A percentile compares a stretch with the other conserved stretches of the same genome.
Conservation (phyloP, 2,888 invertebrate genomes). For the Isotomurus palustris region DNA sequence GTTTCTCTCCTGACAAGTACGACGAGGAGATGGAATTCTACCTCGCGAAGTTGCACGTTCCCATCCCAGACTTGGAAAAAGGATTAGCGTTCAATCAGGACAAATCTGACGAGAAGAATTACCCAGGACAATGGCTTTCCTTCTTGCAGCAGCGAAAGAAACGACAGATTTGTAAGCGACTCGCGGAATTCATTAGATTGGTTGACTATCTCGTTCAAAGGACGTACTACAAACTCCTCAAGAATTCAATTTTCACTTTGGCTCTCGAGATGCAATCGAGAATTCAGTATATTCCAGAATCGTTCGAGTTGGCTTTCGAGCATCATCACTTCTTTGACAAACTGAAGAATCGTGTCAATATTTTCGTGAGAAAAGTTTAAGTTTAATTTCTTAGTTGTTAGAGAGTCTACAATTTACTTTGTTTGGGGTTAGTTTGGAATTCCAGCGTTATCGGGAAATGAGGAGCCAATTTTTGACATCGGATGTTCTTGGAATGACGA, state of each 20-base stretch:
- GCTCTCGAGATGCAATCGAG: constrained; percentile 57
- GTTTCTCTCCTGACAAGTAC: constrained; percentile 71
- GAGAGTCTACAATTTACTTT: neutral
- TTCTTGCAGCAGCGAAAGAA: constrained; percentile 84
- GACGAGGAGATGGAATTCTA: constrained; percentile 41
- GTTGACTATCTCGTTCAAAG: constrained; percentile 64
- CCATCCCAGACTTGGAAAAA: constrained; percentile 13
- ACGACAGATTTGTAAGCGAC: constrained; percentile 69
- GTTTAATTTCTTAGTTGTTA: neutral
- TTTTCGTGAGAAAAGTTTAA: neutral
- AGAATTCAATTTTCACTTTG: constrained; percentile 60
- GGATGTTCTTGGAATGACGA: constrained; percentile 54
- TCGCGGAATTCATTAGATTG: constrained; percentile 56
- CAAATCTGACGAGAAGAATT: constrained; percentile 50
- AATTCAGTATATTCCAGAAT: constrained; percentile 54
- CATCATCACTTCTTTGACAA: neutral
- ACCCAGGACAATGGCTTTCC: constrained; percentile 62
- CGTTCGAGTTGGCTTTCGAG: constrained; percentile 50
- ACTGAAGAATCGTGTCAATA: neutral
- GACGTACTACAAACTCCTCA: constrained; percentile 63
- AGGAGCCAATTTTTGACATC: constrained; percentile 58
- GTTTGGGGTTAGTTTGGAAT: constrained; percentile 2
- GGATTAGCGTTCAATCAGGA: neutral
- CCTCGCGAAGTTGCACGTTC: constrained; percentile 32
- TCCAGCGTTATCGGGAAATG: constrained; percentile 7